phyloP scores from a whole-genome alignment of 2,888 invertebrate species.

The Selenia dentaria region DNA sequence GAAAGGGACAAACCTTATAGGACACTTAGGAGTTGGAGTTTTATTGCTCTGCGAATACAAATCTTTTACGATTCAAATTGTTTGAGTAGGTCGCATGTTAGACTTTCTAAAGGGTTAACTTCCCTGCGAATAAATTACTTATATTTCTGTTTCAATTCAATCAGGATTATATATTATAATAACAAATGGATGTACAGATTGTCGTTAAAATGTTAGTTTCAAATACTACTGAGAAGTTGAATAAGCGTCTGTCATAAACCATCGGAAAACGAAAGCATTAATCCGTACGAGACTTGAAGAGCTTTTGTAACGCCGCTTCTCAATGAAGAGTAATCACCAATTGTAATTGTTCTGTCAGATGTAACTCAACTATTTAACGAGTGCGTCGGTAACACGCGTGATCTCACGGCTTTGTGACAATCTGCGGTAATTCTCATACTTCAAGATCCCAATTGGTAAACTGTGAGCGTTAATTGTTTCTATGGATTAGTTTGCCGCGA shows the following conservation, averaged over 20 bases:
- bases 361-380: constrained; percentile 16
- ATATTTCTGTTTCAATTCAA: constrained; percentile 5
- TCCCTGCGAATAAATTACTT: constrained; percentile 10
- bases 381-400: constrained; percentile 14
- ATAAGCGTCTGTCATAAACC: constrained; percentile 17
- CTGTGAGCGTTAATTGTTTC: constrained; percentile 22
- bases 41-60: constrained; percentile 15
- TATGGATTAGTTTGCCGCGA: constrained; percentile 13
- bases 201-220: constrained; percentile 3
- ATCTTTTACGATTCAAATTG: constrained; percentile 4
- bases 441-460: constrained; percentile 26
- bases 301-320: constrained; percentile 22
- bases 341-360: constrained; percentile 27
- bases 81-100: constrained; percentile 8
- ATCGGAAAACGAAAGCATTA: no score
- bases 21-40: constrained; percentile 4
- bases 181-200: neutral
- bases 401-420: constrained; percentile 30
- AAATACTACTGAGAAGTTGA: constrained; percentile 13
- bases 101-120: constrained; percentile 6
- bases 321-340: constrained; percentile 27
- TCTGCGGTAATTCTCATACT: constrained; percentile 20
- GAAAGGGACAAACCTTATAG: constrained; percentile 16
- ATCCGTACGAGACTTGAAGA: constrained; percentile 17
- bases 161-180: constrained; percentile 10